Conservation (phyloP, 2,113 vertebrate genomes). For the Protobothrops flavoviridis region DNA sequence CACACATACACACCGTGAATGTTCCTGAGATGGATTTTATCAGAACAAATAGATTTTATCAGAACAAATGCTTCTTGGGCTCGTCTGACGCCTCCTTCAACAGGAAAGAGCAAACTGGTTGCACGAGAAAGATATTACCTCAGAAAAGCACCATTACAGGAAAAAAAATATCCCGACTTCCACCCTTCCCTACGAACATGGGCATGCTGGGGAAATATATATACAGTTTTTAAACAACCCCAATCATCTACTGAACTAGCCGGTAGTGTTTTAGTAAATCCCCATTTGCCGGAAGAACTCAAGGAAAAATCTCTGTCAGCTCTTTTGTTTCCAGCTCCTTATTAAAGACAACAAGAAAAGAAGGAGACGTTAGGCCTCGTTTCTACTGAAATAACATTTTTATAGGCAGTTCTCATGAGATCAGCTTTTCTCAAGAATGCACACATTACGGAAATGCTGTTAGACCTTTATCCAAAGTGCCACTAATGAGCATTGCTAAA, state of each 20-base stretch:
- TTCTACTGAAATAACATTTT: constrained; percentile 3
- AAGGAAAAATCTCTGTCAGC: neutral
- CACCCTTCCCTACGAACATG: neutral
- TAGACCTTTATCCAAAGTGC: neutral
- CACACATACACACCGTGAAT: neutral
- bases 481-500: constrained; percentile 8
- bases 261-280: neutral
- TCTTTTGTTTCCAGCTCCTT: neutral
- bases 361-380: neutral
- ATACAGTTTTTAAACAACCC: neutral
- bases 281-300: neutral
- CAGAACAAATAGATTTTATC: neutral
- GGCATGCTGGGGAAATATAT: neutral
- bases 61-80: neutral
- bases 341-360: neutral
- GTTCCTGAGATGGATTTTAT: neutral
- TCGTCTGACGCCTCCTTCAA: neutral
- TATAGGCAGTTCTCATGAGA: constrained; percentile 3
- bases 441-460: neutral
- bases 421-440: neutral
- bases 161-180: neutral
- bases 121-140: neutral
- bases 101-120: neutral
- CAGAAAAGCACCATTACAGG: neutral
- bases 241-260: neutral